Evolutionary conservation across 2,113 vertebrate species (phyloP), one percentile per base, ranked within the genome.

Genomic region (Paraplagusia blochii): DNA sequence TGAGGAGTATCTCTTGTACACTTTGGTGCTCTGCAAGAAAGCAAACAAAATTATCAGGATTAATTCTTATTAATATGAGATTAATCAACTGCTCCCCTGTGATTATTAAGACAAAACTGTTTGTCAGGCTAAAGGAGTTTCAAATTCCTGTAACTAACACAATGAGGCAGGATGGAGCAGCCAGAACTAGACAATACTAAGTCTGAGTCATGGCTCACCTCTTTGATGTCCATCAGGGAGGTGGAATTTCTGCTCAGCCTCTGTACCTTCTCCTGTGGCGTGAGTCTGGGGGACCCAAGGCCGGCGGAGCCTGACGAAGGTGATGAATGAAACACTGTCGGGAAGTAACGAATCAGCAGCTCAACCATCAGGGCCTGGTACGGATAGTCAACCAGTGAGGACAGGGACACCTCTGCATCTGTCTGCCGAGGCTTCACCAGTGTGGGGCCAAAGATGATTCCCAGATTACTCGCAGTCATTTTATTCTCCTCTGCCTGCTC

Each of bases 381-480:
- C 2, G 96, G 95, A 82, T 98, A 99, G 68, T 99, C 97, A 62
- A 95, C 94, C 77, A 99, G 88, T 0, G 96, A 97, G 0, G 95
- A 98, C 47, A 97, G 88, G n/a, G 95, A 98, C 73, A 96, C 90
- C 0, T 95, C 92, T 0, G 95, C 94, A 8, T 95, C 90, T 0
- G 90, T 91, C 76, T 95, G 94, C 42, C 93, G 89, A 0, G 94
- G 94, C 63, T 94, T 95, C 42, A 99, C 89, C 59, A 99, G 90
- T 1, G 94, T 98, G 40, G 97, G 97, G 35, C 95, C 97, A 67
- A 98, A 99, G 87, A 99, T 97, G 39, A 99, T 94, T 2, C 95
- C 96, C 70, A 99, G 90, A 74, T 99, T 99, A 77, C 94, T 96
- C 11, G 95, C 92, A 1, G 93, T 95, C 97, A 99, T 99, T 84